A percentile compares a stretch with the other conserved stretches of the same genome.
phyloP scores from a whole-genome alignment of 53 echinoderm and acorn worm species.

The Holothuria leucospilota region DNA sequence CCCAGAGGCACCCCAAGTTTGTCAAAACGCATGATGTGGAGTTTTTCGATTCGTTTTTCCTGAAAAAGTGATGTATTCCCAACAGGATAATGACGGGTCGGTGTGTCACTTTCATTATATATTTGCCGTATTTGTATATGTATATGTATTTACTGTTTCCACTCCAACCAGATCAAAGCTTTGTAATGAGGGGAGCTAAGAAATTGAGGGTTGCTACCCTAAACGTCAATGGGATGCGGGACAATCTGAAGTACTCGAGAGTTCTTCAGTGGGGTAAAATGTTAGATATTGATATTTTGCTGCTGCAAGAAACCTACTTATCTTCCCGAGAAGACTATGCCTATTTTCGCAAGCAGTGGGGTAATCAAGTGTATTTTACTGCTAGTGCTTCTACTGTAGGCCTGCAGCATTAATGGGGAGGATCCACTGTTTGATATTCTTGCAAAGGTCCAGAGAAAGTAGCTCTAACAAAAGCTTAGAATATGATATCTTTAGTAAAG shows the following conservation, averaged over 20 bases:
- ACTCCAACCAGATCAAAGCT: no score
- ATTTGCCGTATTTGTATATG: background rate
- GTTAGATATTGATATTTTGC: slow-evolving; percentile 21
- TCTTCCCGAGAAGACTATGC: background rate
- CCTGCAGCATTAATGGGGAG: no score
- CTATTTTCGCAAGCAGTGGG: slow-evolving; percentile 12
- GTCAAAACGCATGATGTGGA: background rate
- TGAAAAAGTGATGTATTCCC: background rate
- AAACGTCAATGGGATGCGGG: slow-evolving; percentile 30
- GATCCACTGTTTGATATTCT: no score
- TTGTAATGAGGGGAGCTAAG: background rate
- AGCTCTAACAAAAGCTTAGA: no score
- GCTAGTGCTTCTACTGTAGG: background rate
- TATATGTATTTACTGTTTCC: no score
- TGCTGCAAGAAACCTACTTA: slow-evolving; percentile 55
- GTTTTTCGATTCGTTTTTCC: slow-evolving; percentile 37
- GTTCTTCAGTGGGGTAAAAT: slow-evolving; percentile 12
- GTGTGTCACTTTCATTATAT: background rate
- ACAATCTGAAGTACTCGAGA: background rate
- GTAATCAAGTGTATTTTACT: background rate
- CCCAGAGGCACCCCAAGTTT: background rate
- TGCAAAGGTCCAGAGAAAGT: no score
- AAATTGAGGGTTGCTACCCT: background rate
- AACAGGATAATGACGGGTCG: background rate
- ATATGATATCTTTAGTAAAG: no score